These are phyloP conservation scores for Exephanes ischioxanthus DNA, from an alignment of 2,888 invertebrate species.

Conservation along the genomic window DNA sequence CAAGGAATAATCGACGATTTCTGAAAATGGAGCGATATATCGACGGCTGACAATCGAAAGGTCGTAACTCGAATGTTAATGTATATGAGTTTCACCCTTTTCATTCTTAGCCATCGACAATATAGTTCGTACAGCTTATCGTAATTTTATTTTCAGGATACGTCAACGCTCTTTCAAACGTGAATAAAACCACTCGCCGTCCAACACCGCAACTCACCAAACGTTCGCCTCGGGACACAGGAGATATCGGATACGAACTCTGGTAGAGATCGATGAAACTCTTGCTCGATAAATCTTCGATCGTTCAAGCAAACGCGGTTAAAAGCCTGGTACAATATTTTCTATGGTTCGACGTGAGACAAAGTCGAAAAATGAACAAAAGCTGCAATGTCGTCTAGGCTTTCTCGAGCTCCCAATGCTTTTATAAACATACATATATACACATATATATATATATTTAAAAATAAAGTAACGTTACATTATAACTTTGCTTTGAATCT, in stretches of 20 bases:
- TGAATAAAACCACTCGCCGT: background rate
- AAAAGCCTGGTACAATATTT: slow-evolving; percentile 8
- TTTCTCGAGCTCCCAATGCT: slow-evolving; percentile 7
- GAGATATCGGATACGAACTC: background rate
- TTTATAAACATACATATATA: slow-evolving; percentile 1
- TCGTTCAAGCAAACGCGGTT: background rate
- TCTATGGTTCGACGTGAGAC: background rate
- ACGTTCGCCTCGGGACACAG: background rate
- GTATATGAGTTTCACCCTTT: background rate
- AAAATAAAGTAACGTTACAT: background rate
- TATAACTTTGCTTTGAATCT: background rate
- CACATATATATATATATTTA: slow-evolving; percentile 5
- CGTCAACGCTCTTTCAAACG: slow-evolving; percentile 12
- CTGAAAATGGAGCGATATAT: background rate
- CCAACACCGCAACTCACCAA: background rate
- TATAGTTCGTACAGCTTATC: background rate
- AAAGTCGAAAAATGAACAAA: slow-evolving; percentile 5
- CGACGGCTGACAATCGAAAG: background rate
- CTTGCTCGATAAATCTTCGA: background rate
- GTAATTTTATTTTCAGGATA: background rate
- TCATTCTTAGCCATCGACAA: background rate
- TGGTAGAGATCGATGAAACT: background rate
- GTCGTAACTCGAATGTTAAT: background rate
- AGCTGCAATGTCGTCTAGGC: slow-evolving; percentile 6
- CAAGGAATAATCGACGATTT: background rate